Conservation (phyloP, 2,113 vertebrate genomes). For the Sander lucioperca region DNA sequence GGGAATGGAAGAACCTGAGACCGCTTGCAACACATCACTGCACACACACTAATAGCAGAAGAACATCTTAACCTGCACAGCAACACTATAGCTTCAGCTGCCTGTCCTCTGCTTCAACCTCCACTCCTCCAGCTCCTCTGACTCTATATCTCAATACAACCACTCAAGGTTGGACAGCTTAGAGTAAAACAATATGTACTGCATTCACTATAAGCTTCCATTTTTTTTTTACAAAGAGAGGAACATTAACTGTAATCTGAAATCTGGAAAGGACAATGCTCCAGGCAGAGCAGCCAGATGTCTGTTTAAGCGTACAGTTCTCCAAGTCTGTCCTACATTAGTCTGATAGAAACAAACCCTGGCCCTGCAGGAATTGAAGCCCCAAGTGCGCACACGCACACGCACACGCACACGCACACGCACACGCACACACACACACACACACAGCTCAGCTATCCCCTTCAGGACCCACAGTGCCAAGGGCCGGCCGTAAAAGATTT, state of each 20-base stretch:
- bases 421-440: slow-evolving; percentile 7
- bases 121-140: not conserved
- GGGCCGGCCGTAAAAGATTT: not conserved
- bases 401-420: slow-evolving; percentile 6
- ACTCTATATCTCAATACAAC: slow-evolving; percentile 23
- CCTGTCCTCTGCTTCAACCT: slow-evolving; percentile 8
- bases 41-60: slow-evolving; percentile 9
- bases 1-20: not conserved
- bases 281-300: slow-evolving; percentile 41
- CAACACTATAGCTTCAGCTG: slow-evolving; percentile 8
- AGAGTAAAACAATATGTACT: slow-evolving; percentile 22
- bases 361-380: slow-evolving; percentile 16
- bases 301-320: slow-evolving; percentile 35
- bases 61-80: slow-evolving; percentile 12
- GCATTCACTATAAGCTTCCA: not conserved
- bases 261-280: slow-evolving; percentile 23
- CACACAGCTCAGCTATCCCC: slow-evolving; percentile 2
- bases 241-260: slow-evolving; percentile 33
- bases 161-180: slow-evolving; percentile 8
- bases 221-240: not conserved
- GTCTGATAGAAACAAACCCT: slow-evolving; percentile 46
- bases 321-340: slow-evolving; percentile 32
- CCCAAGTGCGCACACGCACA: slow-evolving; percentile 15
- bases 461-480: not conserved
- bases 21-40: slow-evolving; percentile 16